Percentiles rank a stretch among this genome's conserved stretches.
These are phyloP conservation scores for Asobara japonica DNA, from an alignment of 1,140 invertebrate species.

Conservation along the genomic window DNA sequence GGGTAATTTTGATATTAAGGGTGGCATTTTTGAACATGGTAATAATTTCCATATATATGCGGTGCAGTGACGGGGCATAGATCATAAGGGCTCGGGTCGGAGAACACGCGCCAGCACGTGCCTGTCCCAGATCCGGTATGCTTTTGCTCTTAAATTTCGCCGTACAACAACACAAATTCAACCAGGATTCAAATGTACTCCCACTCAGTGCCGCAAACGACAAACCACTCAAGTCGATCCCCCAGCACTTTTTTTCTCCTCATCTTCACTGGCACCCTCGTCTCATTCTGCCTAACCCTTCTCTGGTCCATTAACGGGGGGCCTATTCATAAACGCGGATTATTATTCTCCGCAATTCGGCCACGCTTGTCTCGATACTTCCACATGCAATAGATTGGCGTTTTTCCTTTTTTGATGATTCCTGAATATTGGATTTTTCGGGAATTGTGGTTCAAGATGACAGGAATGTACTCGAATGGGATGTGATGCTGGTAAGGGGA, in stretches of 20 bases:
- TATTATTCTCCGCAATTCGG: slow-evolving; percentile 13
- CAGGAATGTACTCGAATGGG: too few species aligned
- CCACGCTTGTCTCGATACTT: slow-evolving; percentile 8
- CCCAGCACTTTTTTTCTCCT: slow-evolving; percentile 12
- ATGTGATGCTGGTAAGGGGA: too few species aligned
- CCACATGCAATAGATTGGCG: too few species aligned
- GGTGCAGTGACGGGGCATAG: slow-evolving; percentile 53
- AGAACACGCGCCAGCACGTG: slow-evolving; percentile 62
- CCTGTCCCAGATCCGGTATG: slow-evolving; percentile 43
- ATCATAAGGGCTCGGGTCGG: slow-evolving; percentile 51
- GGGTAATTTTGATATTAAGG: slow-evolving; percentile 34
- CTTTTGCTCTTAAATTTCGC: slow-evolving; percentile 23
- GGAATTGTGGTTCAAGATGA: too few species aligned
- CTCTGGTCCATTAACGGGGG: slow-evolving; percentile 48
- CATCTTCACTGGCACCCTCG: neutral
- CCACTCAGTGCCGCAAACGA: slow-evolving; percentile 57
- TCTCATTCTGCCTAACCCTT: slow-evolving; percentile 34
- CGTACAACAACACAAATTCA: slow-evolving; percentile 21
- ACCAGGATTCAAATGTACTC: slow-evolving; percentile 34
- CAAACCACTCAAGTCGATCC: slow-evolving; percentile 59
- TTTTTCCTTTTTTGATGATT: too few species aligned
- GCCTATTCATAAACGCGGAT: slow-evolving; percentile 45
- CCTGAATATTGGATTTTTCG: too few species aligned
- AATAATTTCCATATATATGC: slow-evolving; percentile 61
- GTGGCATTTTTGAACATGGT: slow-evolving; percentile 49